phyloP scores from a whole-genome alignment of 2,797 vertebrate genomes.

The Cryptoprocta ferox region DNA sequence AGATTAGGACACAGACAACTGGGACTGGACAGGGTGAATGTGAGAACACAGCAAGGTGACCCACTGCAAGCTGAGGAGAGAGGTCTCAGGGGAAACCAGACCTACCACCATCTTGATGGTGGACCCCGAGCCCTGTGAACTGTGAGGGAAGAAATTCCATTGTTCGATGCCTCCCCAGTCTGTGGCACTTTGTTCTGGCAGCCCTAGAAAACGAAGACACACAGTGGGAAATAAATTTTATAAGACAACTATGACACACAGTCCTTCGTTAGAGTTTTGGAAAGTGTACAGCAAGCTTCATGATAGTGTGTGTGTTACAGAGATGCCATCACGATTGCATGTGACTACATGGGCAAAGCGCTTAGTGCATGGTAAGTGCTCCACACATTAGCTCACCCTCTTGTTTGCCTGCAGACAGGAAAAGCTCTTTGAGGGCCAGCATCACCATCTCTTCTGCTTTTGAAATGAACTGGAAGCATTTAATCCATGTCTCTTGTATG shows the following conservation, averaged over 20 bases:
- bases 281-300: neutral
- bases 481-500: neutral
- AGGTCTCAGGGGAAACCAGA: neutral
- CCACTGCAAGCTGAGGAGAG: too few relatives aligned
- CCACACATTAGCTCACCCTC: neutral
- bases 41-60: neutral
- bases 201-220: neutral
- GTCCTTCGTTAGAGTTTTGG: neutral
- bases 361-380: neutral
- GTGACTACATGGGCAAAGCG: neutral
- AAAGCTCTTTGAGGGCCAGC: neutral
- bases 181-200: neutral
- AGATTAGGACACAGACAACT: neutral
- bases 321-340: neutral
- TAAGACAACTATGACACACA: neutral
- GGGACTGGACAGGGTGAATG: neutral
- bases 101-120: neutral
- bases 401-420: neutral
- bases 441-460: neutral
- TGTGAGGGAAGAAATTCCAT: neutral
- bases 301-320: accelerated
- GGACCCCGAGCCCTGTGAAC: neutral
- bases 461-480: neutral
- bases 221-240: neutral
- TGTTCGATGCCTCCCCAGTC: neutral